phyloP scores from a whole-genome alignment of 1,140 invertebrate species.

The Euschistus heros region DNA sequence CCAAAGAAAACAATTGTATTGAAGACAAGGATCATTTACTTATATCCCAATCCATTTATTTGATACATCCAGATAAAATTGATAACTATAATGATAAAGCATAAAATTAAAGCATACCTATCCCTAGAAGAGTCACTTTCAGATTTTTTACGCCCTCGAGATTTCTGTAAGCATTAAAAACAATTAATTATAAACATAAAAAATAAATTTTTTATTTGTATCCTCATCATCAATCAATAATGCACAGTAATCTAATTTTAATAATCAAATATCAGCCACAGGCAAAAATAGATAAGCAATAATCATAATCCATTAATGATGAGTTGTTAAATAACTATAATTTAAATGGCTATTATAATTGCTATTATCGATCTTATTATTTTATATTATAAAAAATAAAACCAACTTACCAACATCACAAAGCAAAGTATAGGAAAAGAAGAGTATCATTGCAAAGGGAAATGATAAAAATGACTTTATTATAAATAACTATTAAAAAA shows the following conservation, averaged over 20 bases:
- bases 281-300: not conserved
- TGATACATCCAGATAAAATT: too few species aligned
- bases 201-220: too few species aligned
- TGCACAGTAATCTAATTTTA: not conserved
- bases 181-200: not conserved
- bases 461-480: slow-evolving; percentile 5
- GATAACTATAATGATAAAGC: too few species aligned
- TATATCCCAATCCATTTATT: too few species aligned
- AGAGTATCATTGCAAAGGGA: slow-evolving; percentile 12
- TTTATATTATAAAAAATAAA: not conserved
- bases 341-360: too few species aligned
- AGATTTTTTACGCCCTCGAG: slow-evolving; percentile 11
- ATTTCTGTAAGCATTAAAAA: slow-evolving; percentile 25
- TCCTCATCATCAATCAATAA: too few species aligned
- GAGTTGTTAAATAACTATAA: too few species aligned
- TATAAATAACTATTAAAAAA: not conserved
- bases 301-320: too few species aligned
- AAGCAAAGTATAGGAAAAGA: not conserved
- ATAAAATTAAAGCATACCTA: slow-evolving; percentile 15
- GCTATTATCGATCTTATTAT: not conserved
- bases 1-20: too few species aligned
- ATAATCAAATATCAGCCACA: not conserved
- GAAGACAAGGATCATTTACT: too few species aligned
- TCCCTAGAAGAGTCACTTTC: slow-evolving; percentile 24
- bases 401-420: not conserved